phyloP scores from a whole-genome alignment of 2,888 invertebrate genomes.

The Flabesymbios commensalis region DNA sequence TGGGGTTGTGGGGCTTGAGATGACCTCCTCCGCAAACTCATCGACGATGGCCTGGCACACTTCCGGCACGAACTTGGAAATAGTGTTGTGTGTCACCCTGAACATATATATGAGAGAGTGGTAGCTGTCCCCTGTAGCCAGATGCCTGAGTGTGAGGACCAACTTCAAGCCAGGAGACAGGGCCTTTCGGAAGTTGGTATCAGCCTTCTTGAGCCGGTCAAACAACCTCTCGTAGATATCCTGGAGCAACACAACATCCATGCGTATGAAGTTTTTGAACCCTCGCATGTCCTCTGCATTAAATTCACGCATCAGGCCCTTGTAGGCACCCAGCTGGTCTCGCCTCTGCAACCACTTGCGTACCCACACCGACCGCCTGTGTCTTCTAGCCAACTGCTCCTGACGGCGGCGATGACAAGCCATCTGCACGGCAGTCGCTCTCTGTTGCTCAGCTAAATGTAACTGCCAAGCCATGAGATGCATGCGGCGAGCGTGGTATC shows the following conservation, averaged over 20 bases:
- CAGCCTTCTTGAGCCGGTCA: slow-evolving; percentile 1
- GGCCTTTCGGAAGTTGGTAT: background rate
- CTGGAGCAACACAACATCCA: slow-evolving; percentile 7
- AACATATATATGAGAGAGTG: slow-evolving; percentile 12
- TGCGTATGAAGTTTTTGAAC: slow-evolving; percentile 9
- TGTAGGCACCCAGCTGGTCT: slow-evolving; percentile 7
- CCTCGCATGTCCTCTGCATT: slow-evolving; percentile 2
- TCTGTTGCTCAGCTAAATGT: no score
- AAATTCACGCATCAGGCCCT: slow-evolving; percentile 7
- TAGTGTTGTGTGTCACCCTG: slow-evolving; percentile 21
- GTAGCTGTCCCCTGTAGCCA: slow-evolving; percentile 21
- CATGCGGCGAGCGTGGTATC: no score
- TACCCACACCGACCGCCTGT: no score
- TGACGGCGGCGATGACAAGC: no score
- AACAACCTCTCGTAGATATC: slow-evolving; percentile 1
- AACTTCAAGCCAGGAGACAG: slow-evolving; percentile 17
- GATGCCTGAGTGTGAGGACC: slow-evolving; percentile 19
- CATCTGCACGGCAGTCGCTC: no score
- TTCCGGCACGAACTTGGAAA: slow-evolving; percentile 3
- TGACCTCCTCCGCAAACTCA: slow-evolving; percentile 12
- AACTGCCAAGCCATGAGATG: no score
- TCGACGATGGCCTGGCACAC: slow-evolving; percentile 18
- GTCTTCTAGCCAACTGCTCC: no score
- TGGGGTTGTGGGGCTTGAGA: slow-evolving; percentile 2
- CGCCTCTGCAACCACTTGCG: slow-evolving; percentile 6